Evolutionary conservation across 30 jellyfish, hydroid and myxozoan species (phyloP), one percentile per base, ranked within the genome.

Genomic region (Sanderia malayensis): DNA sequence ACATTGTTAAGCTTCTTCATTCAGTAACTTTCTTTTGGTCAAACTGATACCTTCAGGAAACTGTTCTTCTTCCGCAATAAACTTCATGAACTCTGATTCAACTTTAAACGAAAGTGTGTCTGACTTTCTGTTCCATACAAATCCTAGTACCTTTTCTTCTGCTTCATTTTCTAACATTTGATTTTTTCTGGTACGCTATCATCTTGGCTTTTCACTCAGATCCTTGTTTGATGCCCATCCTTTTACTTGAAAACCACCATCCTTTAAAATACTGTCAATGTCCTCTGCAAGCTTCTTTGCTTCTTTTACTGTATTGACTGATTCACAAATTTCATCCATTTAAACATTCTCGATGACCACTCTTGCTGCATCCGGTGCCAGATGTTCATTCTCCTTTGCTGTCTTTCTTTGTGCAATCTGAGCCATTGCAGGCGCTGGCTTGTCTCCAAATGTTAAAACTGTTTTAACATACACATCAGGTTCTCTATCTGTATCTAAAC

Each of bases 351-450:
- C 20, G 28, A 25, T 41, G 10, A 84, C 2, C 26, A 58, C 58
- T 30, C 65, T 57, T 55, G 85, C 69, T 9, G 95, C 91, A 34
- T 58, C 58, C 15, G 92, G 91, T 0, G 70, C 23, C 74, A 65
- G 46, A 84, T 92, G 19, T 81, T 84, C 32, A 73, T 49, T 30
- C 65, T 65, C 46, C 66, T 53, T 1, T 37, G 52, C 52, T 4
- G 52, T 37, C 13, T 37, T 37, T 13, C 52, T 37, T 4, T 4
- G 52, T 4, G 92, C 95, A 10, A 81, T 33, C 41, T 33, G 75
- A 1, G 95, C 95, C 71, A 73, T 71, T 44, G 76, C 71, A 6
- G 83, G 78, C 9, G 89, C 95, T 6, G 88, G 95, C 62, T 65
- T 72, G 44, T 71, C 89, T 11, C 81, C 89, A 53, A 82, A 82